A percentile compares a stretch with the other conserved stretches of the same genome.
These are phyloP conservation scores for Macaria notata DNA, from an alignment of 2,888 invertebrate genomes.

Conservation along the genomic window DNA sequence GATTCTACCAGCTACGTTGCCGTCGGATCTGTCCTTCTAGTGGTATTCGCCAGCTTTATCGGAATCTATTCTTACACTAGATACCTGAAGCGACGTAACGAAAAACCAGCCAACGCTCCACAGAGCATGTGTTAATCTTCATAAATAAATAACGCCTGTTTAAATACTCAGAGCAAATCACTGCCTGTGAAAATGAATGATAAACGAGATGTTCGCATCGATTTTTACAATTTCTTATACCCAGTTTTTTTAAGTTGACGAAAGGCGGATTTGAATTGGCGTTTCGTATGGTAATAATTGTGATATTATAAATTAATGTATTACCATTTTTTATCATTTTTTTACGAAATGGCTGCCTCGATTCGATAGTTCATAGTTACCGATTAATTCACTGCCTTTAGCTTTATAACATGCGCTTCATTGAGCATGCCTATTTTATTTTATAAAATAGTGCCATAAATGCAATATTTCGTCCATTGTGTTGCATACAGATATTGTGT, in stretches of 20 bases:
- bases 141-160: neutral
- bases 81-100: slow-evolving; percentile 36
- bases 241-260: too few relatives aligned
- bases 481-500: slow-evolving; percentile 47
- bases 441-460: slow-evolving; percentile 76
- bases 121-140: slow-evolving; percentile 39
- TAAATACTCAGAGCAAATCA: neutral
- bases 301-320: slow-evolving; percentile 53
- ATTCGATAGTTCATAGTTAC: slow-evolving; percentile 32
- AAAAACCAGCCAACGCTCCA: slow-evolving; percentile 11
- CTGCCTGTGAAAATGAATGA: too few relatives aligned
- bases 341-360: slow-evolving; percentile 44
- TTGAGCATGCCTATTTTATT: slow-evolving; percentile 65
- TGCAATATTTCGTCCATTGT: slow-evolving; percentile 39
- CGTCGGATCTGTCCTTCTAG: slow-evolving; percentile 51
- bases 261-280: too few relatives aligned
- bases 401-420: slow-evolving; percentile 56
- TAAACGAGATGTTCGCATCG: too few relatives aligned
- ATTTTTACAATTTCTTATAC: too few relatives aligned
- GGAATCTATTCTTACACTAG: slow-evolving; percentile 49
- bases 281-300: slow-evolving; percentile 42
- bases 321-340: slow-evolving; percentile 38
- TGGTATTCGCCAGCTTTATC: slow-evolving; percentile 51
- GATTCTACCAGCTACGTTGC: slow-evolving; percentile 50
- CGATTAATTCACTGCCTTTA: slow-evolving; percentile 60